Conservation (phyloP, 2,113 vertebrate genomes). For the Burhinus oedicnemus region DNA sequence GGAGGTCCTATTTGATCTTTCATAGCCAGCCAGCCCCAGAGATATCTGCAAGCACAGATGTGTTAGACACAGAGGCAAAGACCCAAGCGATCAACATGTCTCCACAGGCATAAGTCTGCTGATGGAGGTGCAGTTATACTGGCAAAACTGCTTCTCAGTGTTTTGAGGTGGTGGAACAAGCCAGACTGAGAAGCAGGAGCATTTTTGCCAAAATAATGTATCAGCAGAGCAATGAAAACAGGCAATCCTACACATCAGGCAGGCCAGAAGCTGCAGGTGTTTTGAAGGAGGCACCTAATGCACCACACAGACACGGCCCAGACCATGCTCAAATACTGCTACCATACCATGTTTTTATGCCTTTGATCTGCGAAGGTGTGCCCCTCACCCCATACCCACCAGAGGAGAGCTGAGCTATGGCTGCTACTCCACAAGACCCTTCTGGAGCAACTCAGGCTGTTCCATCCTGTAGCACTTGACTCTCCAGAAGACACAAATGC, state of each 20-base stretch:
- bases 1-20: neutral
- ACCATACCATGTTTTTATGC: neutral
- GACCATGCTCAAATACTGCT: neutral
- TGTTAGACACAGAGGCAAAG: neutral
- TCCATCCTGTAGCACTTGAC: neutral
- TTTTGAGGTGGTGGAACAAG: neutral
- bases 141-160: slow-evolving; percentile 20
- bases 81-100: neutral
- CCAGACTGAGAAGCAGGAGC: neutral
- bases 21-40: neutral
- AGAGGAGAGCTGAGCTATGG: neutral
- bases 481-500: neutral
- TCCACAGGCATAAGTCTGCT: neutral
- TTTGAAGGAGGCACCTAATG: neutral
- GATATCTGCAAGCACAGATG: neutral
- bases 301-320: neutral
- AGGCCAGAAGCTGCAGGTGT: neutral
- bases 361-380: neutral
- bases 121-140: slow-evolving; percentile 4
- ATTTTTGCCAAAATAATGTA: neutral
- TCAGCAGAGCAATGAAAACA: neutral
- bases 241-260: neutral
- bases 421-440: neutral
- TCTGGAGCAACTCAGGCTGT: neutral
- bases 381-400: neutral